Conservation (phyloP, 2,797 vertebrate genomes). For the Sphenopsis melanotis region DNA sequence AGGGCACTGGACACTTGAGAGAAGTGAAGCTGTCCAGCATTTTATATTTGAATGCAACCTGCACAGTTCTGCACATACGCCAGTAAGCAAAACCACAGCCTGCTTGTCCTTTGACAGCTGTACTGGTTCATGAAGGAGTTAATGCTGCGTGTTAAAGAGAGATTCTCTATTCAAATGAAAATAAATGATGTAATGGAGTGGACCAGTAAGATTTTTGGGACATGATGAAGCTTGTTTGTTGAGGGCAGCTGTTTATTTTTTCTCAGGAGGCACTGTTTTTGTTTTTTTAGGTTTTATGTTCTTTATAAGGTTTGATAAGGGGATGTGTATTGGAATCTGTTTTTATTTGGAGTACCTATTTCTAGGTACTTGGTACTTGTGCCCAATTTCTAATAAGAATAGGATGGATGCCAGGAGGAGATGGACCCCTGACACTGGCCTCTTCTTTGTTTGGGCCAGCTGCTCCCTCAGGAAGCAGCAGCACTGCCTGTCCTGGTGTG, state of each 20-base stretch:
- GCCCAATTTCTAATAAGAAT: not conserved
- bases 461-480: not conserved
- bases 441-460: not conserved
- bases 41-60: not conserved
- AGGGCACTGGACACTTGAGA: not conserved
- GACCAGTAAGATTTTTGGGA: not conserved
- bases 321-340: not conserved
- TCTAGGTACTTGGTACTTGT: too few relatives aligned
- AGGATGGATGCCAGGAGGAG: not conserved
- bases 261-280: not conserved
- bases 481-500: not conserved
- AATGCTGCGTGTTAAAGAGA: not conserved
- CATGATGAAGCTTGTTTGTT: not conserved
- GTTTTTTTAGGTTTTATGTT: not conserved
- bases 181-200: not conserved
- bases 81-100: not conserved
- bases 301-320: not conserved
- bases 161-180: not conserved
- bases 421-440: not conserved
- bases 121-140: not conserved
- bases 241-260: not conserved
- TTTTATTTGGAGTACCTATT: not conserved
- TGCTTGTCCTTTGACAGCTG: not conserved
- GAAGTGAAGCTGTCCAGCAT: not conserved
- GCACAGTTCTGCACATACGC: not conserved